These are phyloP conservation scores for Exaiptasia diaphana DNA, from an alignment of 64 coral and sea anemone species.

Conservation along the genomic window DNA sequence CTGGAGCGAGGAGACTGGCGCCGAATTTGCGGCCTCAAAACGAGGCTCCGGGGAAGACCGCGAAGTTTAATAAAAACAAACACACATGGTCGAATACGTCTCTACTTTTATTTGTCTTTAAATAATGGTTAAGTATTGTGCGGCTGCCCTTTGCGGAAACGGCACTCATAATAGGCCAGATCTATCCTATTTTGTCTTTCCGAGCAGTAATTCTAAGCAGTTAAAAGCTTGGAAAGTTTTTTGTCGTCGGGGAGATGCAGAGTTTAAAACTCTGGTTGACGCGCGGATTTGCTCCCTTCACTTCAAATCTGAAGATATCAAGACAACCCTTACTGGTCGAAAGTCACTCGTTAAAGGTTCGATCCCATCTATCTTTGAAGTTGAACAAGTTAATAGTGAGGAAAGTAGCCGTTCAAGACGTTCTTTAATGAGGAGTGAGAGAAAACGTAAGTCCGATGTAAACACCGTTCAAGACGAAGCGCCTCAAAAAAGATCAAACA, in stretches of 20 bases:
- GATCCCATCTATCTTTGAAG: background rate
- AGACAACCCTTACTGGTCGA: slow-evolving; percentile 1
- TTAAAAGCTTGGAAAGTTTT: slow-evolving; percentile 7
- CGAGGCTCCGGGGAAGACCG: background rate
- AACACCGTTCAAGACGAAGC: background rate
- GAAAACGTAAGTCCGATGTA: background rate
- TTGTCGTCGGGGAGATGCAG: background rate
- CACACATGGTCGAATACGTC: background rate
- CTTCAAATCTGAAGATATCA: slow-evolving; percentile 10
- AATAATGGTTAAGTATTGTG: slow-evolving; percentile 25
- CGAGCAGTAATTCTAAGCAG: background rate
- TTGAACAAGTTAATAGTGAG: background rate
- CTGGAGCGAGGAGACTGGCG: too few species aligned
- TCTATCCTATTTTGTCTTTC: slow-evolving; percentile 21
- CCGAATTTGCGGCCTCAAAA: too few species aligned
- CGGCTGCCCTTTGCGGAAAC: slow-evolving; percentile 1
- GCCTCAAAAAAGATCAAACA: background rate
- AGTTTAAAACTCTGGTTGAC: background rate
- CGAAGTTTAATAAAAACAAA: background rate
- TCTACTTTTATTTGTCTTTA: background rate
- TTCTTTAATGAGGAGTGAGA: background rate
- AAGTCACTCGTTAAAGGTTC: background rate
- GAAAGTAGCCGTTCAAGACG: background rate
- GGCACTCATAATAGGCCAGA: background rate
- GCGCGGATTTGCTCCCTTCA: slow-evolving; percentile 7